Percentiles rank a stretch among this genome's conserved stretches.
Conservation (phyloP, 2,113 vertebrate genomes). For the Symphodus melops region DNA sequence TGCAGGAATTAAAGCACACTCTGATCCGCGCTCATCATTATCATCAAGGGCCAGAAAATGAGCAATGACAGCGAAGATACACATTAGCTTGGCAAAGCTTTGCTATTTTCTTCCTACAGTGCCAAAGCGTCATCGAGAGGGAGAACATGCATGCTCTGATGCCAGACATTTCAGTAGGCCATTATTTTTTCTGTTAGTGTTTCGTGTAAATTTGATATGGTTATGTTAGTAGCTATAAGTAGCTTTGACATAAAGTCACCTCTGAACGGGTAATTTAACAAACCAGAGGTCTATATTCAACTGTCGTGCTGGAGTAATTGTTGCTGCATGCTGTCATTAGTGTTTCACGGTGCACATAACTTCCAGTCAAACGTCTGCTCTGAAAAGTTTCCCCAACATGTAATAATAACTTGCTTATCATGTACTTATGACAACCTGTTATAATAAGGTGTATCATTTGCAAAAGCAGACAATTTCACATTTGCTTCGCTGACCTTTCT, state of each 20-base stretch:
- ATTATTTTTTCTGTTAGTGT: constrained; percentile 53
- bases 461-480: constrained; percentile 38
- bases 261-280: constrained; percentile 39
- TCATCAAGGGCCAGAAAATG: constrained; percentile 71
- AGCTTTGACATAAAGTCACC: constrained; percentile 38
- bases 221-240: constrained; percentile 48
- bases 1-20: constrained; percentile 50
- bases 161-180: constrained; percentile 58
- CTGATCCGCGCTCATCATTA: constrained; percentile 50
- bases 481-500: constrained; percentile 50
- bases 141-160: constrained; percentile 48
- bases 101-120: constrained; percentile 58
- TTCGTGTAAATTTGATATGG: constrained; percentile 43
- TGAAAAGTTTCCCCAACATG: constrained; percentile 2
- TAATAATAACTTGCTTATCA: constrained; percentile 2
- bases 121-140: constrained; percentile 58
- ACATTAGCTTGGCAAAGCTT: constrained; percentile 54
- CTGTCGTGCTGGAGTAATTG: constrained; percentile 16
- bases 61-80: constrained; percentile 68
- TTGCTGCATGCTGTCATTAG: constrained; percentile 28
- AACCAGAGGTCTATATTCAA: constrained; percentile 32
- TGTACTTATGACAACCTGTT: constrained; percentile 35
- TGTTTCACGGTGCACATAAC: constrained; percentile 11
- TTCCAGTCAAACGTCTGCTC: constrained; percentile 26
- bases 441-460: constrained; percentile 39